Conservation (phyloP, 2,888 invertebrate genomes). For the Mythimna albipuncta region DNA sequence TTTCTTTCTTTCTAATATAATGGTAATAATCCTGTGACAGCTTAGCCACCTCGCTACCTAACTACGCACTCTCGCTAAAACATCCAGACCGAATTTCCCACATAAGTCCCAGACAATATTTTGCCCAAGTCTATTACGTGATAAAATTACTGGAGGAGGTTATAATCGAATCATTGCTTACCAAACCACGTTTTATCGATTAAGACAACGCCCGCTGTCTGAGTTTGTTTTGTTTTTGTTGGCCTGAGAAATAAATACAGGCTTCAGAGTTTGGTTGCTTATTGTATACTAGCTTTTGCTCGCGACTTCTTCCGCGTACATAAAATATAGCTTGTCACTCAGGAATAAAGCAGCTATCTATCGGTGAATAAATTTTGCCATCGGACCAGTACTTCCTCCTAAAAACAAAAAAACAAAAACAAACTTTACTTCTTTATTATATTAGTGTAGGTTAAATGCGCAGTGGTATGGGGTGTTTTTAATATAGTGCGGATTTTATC, state of each 20-base stretch:
- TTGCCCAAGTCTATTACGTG: conserved; percentile 49
- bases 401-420: too few relatives aligned
- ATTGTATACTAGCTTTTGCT: too few relatives aligned
- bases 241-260: background rate
- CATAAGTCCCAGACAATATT: conserved; percentile 37
- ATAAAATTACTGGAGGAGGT: conserved; percentile 39
- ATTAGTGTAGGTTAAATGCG: too few relatives aligned
- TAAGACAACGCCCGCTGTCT: conserved; percentile 32
- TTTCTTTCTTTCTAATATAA: too few relatives aligned
- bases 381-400: too few relatives aligned
- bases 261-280: background rate
- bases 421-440: too few relatives aligned
- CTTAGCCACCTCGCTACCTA: background rate
- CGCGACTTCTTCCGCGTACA: too few relatives aligned
- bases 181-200: conserved; percentile 53
- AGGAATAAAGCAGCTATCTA: too few relatives aligned
- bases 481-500: too few relatives aligned
- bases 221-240: conserved; percentile 45
- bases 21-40: background rate
- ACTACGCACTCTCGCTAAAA: background rate
- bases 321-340: too few relatives aligned
- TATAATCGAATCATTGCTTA: conserved; percentile 47
- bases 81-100: conserved; percentile 14
- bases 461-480: too few relatives aligned
- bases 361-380: too few relatives aligned